phyloP scores from a whole-genome alignment of 2,888 invertebrate species.

The Cantharis rufa region DNA sequence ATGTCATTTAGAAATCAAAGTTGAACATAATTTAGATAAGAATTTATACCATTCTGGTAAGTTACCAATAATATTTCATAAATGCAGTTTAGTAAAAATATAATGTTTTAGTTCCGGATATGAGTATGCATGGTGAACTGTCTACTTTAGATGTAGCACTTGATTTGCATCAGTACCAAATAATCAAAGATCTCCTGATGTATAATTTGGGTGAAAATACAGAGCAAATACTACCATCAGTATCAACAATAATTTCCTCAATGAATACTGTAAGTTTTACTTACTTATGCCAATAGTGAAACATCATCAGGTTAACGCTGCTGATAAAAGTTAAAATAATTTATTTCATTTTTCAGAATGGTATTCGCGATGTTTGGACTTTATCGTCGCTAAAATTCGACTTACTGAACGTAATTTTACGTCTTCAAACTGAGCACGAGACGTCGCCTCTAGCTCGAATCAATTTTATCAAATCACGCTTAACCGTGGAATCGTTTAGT shows the following conservation, averaged over 20 bases:
- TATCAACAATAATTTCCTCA: slow-evolving; percentile 41
- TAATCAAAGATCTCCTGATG: slow-evolving; percentile 83
- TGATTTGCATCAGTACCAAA: slow-evolving; percentile 82
- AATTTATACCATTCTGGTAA: slow-evolving; percentile 50
- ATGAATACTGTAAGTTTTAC: slow-evolving; percentile 40
- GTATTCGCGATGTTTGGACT: slow-evolving; percentile 68
- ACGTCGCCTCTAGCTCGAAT: slow-evolving; percentile 76
- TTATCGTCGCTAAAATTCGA: slow-evolving; percentile 80
- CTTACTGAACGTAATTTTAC: slow-evolving; percentile 83
- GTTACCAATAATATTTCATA: background rate
- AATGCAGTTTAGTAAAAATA: background rate
- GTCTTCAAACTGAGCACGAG: slow-evolving; percentile 65
- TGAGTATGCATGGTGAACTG: slow-evolving; percentile 82
- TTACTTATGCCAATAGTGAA: too few relatives aligned
- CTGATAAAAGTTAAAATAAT: background rate
- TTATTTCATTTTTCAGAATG: slow-evolving; percentile 40
- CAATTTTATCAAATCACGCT: slow-evolving; percentile 87
- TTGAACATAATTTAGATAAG: slow-evolving; percentile 80
- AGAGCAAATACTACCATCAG: slow-evolving; percentile 63
- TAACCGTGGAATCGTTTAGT: slow-evolving; percentile 84
- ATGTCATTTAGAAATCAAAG: slow-evolving; percentile 76
- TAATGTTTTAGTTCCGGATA: slow-evolving; percentile 69
- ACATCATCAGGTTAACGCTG: too few relatives aligned
- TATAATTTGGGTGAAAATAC: slow-evolving; percentile 89
- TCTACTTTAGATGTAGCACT: slow-evolving; percentile 83